phyloP scores from a whole-genome alignment of 1,140 invertebrate genomes.

The Macrotrachela quadricornifera region DNA sequence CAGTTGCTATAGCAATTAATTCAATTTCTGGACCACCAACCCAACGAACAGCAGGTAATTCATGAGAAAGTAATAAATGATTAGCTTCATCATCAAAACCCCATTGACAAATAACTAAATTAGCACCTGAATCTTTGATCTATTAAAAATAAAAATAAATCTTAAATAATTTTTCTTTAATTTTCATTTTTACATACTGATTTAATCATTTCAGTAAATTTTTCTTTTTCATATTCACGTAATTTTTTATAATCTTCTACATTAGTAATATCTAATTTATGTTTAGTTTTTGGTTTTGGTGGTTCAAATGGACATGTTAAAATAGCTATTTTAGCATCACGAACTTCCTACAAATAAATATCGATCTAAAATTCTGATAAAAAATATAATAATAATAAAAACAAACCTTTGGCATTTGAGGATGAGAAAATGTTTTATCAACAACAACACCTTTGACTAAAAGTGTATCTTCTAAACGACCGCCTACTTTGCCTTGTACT shows the following conservation, averaged over 20 bases:
- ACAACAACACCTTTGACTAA: constrained; percentile 87
- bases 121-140: constrained; percentile 79
- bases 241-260: constrained; percentile 84
- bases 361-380: too few species aligned
- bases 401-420: constrained; percentile 77
- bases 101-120: constrained; percentile 95
- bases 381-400: too few species aligned
- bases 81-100: constrained; percentile 99
- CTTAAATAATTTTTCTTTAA: too few species aligned
- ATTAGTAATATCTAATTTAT: constrained; percentile 90
- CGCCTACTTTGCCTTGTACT: constrained; percentile 91
- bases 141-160: too few species aligned
- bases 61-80: constrained; percentile 70
- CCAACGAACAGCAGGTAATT: constrained; percentile 90
- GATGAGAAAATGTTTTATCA: constrained; percentile 96
- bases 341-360: constrained; percentile 32
- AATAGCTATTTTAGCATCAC: constrained; percentile 81
- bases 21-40: constrained; percentile 76
- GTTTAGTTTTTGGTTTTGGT: constrained; percentile 98
- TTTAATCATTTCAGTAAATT: constrained; percentile 85
- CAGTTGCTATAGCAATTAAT: constrained; percentile 94
- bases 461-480: constrained; percentile 83
- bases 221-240: constrained; percentile 77
- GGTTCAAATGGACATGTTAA: constrained; percentile 98
- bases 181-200: constrained; percentile 11